Conservation (phyloP, 2,797 vertebrate genomes). For the Falco peregrinus region DNA sequence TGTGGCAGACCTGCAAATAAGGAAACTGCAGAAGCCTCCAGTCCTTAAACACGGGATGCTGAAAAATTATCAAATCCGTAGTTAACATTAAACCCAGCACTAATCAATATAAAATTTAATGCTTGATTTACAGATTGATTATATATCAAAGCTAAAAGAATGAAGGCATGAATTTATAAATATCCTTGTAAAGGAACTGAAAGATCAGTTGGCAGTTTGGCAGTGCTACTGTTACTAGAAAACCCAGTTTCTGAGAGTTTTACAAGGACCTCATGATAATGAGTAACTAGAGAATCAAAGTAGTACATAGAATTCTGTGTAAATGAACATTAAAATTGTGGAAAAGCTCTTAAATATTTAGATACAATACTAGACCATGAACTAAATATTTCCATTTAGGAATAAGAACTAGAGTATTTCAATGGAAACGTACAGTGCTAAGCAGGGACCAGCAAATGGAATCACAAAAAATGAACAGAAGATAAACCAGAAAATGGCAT, state of each 20-base stretch:
- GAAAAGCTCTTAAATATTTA: background rate
- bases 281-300: background rate
- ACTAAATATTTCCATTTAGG: background rate
- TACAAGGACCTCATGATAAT: background rate
- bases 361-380: background rate
- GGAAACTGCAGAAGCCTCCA: background rate
- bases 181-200: background rate
- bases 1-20: background rate
- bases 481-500: background rate
- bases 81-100: background rate
- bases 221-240: background rate
- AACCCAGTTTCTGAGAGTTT: background rate
- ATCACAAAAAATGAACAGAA: background rate
- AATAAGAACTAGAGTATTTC: background rate
- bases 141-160: background rate
- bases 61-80: background rate
- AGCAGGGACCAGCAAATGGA: background rate
- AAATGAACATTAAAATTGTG: background rate
- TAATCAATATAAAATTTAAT: background rate
- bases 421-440: background rate
- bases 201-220: background rate
- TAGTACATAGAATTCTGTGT: background rate
- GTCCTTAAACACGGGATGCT: background rate
- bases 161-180: background rate
- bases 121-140: background rate